Percentiles rank a stretch among this genome's conserved stretches.
Conservation (phyloP, 2,113 vertebrate species). For the Laterallus jamaicensis region DNA sequence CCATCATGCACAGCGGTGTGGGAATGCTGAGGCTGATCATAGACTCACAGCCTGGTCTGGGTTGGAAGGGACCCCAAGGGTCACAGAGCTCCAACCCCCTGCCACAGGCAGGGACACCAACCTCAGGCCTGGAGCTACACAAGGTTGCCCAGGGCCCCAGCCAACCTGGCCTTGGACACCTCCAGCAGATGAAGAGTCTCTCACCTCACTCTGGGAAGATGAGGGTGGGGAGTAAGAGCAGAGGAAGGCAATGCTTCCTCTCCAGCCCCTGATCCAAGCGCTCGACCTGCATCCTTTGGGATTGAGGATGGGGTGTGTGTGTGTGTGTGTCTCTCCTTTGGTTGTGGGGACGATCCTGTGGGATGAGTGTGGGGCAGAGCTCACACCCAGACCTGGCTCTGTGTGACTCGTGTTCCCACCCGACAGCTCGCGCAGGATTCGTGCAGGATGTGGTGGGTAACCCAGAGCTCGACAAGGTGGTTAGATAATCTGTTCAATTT, state of each 20-base stretch:
- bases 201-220: rapidly evolving
- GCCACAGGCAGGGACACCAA: too few species aligned
- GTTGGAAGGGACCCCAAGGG: too few species aligned
- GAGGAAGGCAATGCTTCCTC: not conserved
- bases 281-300: rapidly evolving
- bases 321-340: rapidly evolving
- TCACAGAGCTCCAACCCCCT: too few species aligned
- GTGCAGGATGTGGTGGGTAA: not conserved
- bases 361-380: not conserved
- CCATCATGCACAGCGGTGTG: rapidly evolving
- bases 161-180: too few species aligned
- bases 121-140: too few species aligned
- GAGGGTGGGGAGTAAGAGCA: not conserved
- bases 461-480: rapidly evolving
- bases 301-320: not conserved
- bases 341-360: too few species aligned
- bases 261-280: not conserved
- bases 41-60: too few species aligned
- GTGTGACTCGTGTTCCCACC: rapidly evolving
- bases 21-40: not conserved
- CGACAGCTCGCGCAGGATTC: not conserved
- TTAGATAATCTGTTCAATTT: not conserved
- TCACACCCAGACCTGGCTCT: rapidly evolving
- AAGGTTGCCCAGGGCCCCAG: too few species aligned
- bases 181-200: not conserved